A percentile compares a stretch with the other conserved stretches of the same genome.
phyloP scores from a whole-genome alignment of 1,140 invertebrate genomes.

The Lycorma delicatula region DNA sequence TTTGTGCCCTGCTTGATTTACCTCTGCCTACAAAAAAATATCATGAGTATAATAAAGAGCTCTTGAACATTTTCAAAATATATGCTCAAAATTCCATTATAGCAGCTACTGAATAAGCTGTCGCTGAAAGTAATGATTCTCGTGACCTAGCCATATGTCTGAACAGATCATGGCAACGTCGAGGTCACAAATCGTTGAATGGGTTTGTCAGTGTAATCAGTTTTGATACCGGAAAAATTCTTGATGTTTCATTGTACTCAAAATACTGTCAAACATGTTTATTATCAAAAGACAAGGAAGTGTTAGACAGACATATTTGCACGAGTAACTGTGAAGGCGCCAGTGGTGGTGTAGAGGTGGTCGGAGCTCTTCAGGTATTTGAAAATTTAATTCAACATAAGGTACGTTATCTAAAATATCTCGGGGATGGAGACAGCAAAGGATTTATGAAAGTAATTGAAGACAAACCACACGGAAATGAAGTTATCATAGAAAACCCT shows the following conservation, averaged over 20 bases:
- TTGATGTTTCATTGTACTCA: constrained; percentile 14
- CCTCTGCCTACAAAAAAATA: too few relatives aligned
- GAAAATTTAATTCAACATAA: too few relatives aligned
- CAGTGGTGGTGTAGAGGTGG: too few relatives aligned
- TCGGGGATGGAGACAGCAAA: constrained; percentile 25
- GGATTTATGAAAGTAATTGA: constrained; percentile 14
- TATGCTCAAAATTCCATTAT: constrained; percentile 2
- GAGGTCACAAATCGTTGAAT: constrained; percentile 16
- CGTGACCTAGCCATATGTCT: constrained; percentile 12
- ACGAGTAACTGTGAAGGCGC: too few relatives aligned
- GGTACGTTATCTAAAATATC: constrained; percentile 22
- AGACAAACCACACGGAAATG: constrained; percentile 23
- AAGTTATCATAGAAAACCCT: constrained; percentile 22
- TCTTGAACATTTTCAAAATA: too few relatives aligned
- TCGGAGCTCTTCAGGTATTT: too few relatives aligned
- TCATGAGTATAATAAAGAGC: too few relatives aligned
- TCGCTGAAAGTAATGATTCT: neutral
- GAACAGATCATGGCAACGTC: constrained; percentile 20
- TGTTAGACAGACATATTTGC: too few relatives aligned
- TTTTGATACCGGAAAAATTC: constrained; percentile 12
- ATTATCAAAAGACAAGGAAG: too few relatives aligned
- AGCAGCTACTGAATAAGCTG: neutral
- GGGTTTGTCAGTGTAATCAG: constrained; percentile 16
- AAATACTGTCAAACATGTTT: constrained; percentile 16
- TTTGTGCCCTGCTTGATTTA: too few relatives aligned